Percentiles rank a stretch among this genome's conserved stretches.
phyloP scores from a whole-genome alignment of 2,888 invertebrate species.

The Graphium colonna region DNA sequence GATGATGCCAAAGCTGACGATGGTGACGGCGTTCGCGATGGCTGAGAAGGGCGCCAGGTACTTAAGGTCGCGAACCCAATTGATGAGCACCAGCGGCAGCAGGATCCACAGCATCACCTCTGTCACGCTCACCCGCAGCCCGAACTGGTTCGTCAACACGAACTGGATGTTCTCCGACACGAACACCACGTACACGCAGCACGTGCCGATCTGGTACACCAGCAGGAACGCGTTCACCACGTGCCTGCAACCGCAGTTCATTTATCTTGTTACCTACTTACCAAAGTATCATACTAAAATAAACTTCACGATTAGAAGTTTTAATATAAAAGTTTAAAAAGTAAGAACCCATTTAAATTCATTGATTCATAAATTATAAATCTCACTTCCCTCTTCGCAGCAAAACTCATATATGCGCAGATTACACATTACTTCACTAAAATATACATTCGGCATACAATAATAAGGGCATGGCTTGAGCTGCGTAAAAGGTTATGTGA shows the following conservation, averaged over 20 bases:
- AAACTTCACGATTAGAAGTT: too few relatives aligned
- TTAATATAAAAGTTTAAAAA: too few relatives aligned
- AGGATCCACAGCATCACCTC: constrained; percentile 87
- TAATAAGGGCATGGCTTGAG: too few relatives aligned
- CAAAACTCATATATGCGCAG: too few relatives aligned
- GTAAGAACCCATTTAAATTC: too few relatives aligned
- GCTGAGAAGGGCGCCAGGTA: constrained; percentile 94
- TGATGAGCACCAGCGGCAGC: constrained; percentile 87
- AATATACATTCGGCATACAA: too few relatives aligned
- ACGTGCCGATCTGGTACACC: constrained; percentile 96
- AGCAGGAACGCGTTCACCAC: constrained; percentile 87
- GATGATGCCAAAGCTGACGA: constrained; percentile 91
- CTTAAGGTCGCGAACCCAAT: constrained; percentile 91
- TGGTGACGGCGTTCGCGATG: constrained; percentile 91
- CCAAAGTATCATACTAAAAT: too few relatives aligned
- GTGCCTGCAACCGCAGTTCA: constrained; percentile 84
- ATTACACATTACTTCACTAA: too few relatives aligned
- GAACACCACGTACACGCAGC: constrained; percentile 97
- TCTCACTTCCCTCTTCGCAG: too few relatives aligned
- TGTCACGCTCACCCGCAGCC: constrained; percentile 73
- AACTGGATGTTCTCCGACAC: constrained; percentile 91
- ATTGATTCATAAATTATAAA: too few relatives aligned
- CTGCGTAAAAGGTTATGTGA: too few relatives aligned
- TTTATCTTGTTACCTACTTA: too few relatives aligned
- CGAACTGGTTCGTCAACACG: constrained; percentile 79